These are phyloP conservation scores for Pterostichus madidus DNA, from an alignment of 2,888 invertebrate species.

Conservation along the genomic window DNA sequence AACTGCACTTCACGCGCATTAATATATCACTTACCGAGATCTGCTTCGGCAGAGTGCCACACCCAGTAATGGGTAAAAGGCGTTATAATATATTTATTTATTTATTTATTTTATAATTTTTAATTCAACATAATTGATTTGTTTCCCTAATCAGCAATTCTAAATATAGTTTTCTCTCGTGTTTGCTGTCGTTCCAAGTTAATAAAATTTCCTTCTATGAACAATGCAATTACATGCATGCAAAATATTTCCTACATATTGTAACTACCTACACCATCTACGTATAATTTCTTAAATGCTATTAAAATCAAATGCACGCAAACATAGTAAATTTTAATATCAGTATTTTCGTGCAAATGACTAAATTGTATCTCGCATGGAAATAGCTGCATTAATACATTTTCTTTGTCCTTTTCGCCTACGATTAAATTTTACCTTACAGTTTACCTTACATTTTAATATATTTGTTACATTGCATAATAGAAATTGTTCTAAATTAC, in stretches of 20 bases:
- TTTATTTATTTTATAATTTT: neutral
- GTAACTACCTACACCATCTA: neutral
- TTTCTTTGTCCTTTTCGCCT: conserved; percentile 16
- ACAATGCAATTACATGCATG: conserved; percentile 48
- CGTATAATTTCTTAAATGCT: conserved; percentile 34
- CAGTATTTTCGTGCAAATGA: conserved; percentile 61
- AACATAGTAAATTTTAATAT: conserved; percentile 55
- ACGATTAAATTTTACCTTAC: no score
- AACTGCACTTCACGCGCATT: no score
- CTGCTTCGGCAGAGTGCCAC: no score
- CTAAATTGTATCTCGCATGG: conserved; percentile 48
- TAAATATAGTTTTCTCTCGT: conserved; percentile 3
- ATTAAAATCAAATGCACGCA: conserved; percentile 57
- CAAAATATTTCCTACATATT: conserved; percentile 51
- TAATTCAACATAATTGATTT: neutral
- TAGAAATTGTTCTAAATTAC: no score
- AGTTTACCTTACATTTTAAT: no score
- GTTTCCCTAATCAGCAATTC: neutral
- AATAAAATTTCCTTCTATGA: conserved; percentile 21
- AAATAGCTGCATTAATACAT: conserved; percentile 54
- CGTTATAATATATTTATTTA: no score
- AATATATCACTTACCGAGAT: no score
- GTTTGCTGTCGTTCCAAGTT: conserved; percentile 5
- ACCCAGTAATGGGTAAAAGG: no score
- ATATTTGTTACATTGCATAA: no score